Evolutionary conservation across 2,113 vertebrate species (phyloP), one percentile per base, ranked within the genome.

Genomic region (Cyanoramphus novaezelandiae): DNA sequence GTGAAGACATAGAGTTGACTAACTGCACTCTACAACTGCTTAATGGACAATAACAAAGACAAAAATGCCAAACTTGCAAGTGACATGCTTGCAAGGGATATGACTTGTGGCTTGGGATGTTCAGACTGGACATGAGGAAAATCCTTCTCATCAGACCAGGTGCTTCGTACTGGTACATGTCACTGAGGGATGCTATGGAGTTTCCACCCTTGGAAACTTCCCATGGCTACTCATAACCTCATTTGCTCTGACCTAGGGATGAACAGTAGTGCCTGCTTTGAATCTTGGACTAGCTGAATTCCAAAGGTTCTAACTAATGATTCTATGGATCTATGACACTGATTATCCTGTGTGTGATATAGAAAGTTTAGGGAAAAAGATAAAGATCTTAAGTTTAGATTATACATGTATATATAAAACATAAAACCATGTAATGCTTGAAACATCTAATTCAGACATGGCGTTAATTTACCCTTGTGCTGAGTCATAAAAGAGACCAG

Each of bases 1-100:
- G 1, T 41, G 29, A 87, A 78, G 6, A 31, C 2, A 1, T 5
- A n/a, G 4, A 53, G 13, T 11, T 52, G 17, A 69, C 7, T 43
- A 41, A 41, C 13, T 50, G 9, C 7, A 6, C 7, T 35, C 49
- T 39, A 31, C 6, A 53, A 28, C 4, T 71, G 1, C 15, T n/a
- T 43, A 23, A 60, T 0, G 0, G 4, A 8, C 37, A 59, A 2
- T 5, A 60, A 31, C 16, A 84, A 46, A 46, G 14, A 64, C 5
- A 14, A 59, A 82, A 80, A 70, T 1, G 2, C 2, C 29, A 52
- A 68, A 8, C 1, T 17, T 15, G 6, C 5, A 65, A 4, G 6
- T 52, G 6, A 1, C 15, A 57, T 57, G 43, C 0, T 0, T n/a
- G n/a, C n/a, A 60, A 59, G 14, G 4, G 4, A 17, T 14, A 74